Base-by-base conservation (phyloP, 2,888 invertebrate species). In the Stenotaenia linearis region DNA sequence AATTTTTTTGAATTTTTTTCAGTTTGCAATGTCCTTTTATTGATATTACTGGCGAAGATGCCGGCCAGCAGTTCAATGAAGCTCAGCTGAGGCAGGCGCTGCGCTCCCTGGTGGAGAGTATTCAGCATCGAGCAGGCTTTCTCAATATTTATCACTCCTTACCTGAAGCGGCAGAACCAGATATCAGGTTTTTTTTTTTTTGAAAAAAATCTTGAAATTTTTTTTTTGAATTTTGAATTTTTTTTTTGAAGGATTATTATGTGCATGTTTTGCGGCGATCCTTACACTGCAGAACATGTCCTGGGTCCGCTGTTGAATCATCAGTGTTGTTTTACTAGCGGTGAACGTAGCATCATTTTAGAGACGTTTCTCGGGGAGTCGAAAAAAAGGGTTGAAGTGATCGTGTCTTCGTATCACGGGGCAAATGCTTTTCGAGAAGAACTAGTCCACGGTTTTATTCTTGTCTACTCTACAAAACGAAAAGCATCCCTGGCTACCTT, bases 191-290 rank as follows among this genome's bases (percentile, higher is more conserved):
- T 81, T 9, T 30, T n/a, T 28, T 12, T 0, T 35, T 21, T 12
- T 74, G 15, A 10, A 5, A 9, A 12, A 21, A 18, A 74, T 6
- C 18, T 15, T 15, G 21, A 74, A 74, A 12, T 25, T 32, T 18
- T 77, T 18, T 4, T 77, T 30, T 77, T 37, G 21, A 28, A 15
- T 12, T 0, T 30, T 5, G 1, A 32, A 9, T 23, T 12, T 1
- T 6, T 30, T 77, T 77, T 37, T 77, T 40, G 6, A 0, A 12
- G 18, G 84, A 94, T 96, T 86, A 93, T 94, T 86, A 93, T 98
- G 90, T 97, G 96, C 87, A 93, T 97, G 91, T 96, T 97, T 87
- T 98, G 98, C 87, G 97, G 96, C 78, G 97, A 98, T 87, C 94
- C 95, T 0, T 97, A 92, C 85, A 93, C 94, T 0, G 92, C 95